These are phyloP conservation scores for Mastomys natalensis DNA, from an alignment of 2,113 vertebrate genomes.

Conservation along the genomic window DNA sequence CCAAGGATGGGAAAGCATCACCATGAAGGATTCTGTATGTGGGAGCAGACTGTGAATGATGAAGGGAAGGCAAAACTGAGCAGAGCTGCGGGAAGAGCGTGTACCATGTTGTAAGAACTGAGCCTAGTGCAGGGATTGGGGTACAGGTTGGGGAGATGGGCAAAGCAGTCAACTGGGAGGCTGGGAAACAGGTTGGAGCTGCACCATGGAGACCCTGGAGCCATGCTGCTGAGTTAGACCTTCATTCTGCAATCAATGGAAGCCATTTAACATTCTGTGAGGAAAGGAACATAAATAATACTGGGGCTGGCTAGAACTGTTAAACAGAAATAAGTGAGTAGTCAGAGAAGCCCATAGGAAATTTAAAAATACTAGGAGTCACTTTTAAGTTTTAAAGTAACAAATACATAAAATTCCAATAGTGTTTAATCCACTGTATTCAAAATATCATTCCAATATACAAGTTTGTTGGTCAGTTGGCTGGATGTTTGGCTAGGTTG, in stretches of 20 bases:
- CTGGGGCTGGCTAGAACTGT: not conserved
- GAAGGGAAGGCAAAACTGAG: not conserved
- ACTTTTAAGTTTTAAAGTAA: not conserved
- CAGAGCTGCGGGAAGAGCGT: not conserved
- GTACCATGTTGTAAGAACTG: rapidly evolving
- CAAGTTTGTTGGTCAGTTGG: not conserved
- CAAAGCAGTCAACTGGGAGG: not conserved
- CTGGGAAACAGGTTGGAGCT: not conserved
- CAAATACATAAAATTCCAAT: not conserved
- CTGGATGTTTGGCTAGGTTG: not conserved
- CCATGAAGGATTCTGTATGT: not conserved
- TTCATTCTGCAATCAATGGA: not conserved
- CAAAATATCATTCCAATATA: not conserved
- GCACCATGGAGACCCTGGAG: not conserved
- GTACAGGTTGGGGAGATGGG: not conserved
- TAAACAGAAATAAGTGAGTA: not conserved
- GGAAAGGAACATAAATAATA: not conserved
- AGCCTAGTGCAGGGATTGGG: not conserved
- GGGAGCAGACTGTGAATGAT: not conserved
- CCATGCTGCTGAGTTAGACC: not conserved
- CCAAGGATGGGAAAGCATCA: not conserved
- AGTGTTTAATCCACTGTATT: not conserved
- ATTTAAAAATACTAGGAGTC: not conserved
- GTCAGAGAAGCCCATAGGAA: not conserved
- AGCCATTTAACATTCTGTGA: not conserved